Evolutionary conservation across 2,113 vertebrate species (phyloP).

Genomic region (Sphyrna mokarran): DNA sequence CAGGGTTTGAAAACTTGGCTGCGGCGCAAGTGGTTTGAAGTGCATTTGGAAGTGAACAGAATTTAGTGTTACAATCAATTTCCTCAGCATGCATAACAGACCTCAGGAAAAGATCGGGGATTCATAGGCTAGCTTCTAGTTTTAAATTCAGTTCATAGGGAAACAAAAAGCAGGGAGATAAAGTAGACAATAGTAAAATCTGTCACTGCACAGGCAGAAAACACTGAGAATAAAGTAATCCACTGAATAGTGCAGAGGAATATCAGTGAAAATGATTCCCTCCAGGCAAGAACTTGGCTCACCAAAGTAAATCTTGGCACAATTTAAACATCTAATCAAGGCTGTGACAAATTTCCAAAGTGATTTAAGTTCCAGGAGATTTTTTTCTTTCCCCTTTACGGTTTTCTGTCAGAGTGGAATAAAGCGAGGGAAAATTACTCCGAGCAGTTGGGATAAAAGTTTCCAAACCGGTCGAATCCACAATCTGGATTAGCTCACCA

Average conservation of each 20-base stretch:
- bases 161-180: not conserved
- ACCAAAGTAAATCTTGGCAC: not conserved
- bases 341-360: not conserved
- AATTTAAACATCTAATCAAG: not conserved
- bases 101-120: not conserved
- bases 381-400: not conserved
- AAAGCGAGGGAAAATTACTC: not conserved
- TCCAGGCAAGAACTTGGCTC: not conserved
- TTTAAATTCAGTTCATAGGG: not conserved
- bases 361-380: not conserved
- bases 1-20: not conserved
- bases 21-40: not conserved
- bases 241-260: not conserved
- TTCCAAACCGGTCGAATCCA: not conserved
- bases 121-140: no score
- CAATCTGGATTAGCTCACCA: not conserved
- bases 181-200: not conserved
- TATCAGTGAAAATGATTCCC: not conserved
- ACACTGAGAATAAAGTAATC: not conserved
- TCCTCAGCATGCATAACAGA: not conserved
- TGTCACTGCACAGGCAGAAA: not conserved
- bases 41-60: not conserved
- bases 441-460: not conserved
- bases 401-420: not conserved
- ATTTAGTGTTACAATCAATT: constrained; percentile 18